Evolutionary conservation across 2,113 vertebrate species (phyloP).

Genomic region (Saccopteryx bilineata): DNA sequence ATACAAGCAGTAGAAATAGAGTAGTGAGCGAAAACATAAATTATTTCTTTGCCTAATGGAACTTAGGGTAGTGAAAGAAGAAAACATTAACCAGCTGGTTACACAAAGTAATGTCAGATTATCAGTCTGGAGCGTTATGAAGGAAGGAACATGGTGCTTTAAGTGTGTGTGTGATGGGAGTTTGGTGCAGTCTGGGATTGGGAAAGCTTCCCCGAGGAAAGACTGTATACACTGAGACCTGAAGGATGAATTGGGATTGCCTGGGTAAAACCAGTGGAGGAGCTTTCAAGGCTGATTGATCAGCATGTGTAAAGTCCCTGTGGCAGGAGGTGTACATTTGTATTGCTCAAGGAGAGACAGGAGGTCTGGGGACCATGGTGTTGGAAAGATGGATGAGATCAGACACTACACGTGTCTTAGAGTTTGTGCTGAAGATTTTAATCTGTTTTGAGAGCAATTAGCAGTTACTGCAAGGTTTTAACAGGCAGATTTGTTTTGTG

Average conservation of each 20-base stretch:
- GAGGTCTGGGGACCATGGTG: not conserved
- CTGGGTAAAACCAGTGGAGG: not conserved
- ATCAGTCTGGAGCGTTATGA: not conserved
- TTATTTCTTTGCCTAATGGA: not conserved
- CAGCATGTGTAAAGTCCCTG: not conserved
- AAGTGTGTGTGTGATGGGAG: not conserved
- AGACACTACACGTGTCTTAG: not conserved
- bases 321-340: not conserved
- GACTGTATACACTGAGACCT: not conserved
- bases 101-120: not conserved
- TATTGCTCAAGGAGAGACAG: not conserved
- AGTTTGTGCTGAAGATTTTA: not conserved
- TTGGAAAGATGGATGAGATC: not conserved
- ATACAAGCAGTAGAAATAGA: not conserved
- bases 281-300: not conserved
- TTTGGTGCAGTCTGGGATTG: not conserved
- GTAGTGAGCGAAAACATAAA: not conserved
- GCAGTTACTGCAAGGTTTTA: not conserved
- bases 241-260: not conserved
- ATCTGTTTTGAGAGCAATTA: not conserved
- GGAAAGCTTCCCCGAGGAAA: not conserved
- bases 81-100: not conserved
- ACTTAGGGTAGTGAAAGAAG: not conserved
- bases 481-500: not conserved
- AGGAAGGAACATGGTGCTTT: not conserved